phyloP scores from a whole-genome alignment of 2,888 invertebrate genomes.

The Therioaphis trifolii region DNA sequence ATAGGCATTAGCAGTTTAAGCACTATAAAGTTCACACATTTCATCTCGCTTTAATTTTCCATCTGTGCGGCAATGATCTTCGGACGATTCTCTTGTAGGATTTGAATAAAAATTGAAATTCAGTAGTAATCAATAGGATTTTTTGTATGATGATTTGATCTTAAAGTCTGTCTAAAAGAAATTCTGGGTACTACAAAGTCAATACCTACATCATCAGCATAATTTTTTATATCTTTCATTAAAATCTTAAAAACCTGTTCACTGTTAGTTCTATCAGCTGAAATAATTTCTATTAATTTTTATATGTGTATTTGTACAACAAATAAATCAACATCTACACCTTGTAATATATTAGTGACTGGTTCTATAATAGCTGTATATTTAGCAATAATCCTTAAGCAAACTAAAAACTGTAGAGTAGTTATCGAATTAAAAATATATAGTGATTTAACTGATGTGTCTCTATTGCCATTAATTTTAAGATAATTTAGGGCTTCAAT shows the following conservation, averaged over 20 bases:
- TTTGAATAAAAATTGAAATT: too few relatives aligned
- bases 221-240: too few relatives aligned
- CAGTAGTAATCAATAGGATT: too few relatives aligned
- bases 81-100: too few relatives aligned
- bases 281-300: background rate
- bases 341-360: background rate
- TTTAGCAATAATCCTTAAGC: background rate
- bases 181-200: too few relatives aligned
- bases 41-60: too few relatives aligned
- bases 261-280: background rate
- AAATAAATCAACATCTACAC: background rate
- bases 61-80: too few relatives aligned
- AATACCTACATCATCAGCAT: too few relatives aligned
- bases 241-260: background rate
- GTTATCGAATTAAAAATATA: background rate
- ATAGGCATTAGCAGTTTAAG: too few relatives aligned
- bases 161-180: too few relatives aligned
- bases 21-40: too few relatives aligned
- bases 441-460: background rate
- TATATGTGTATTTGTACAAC: background rate
- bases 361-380: background rate
- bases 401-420: slow-evolving; percentile 1
- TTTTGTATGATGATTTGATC: too few relatives aligned
- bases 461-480: background rate
- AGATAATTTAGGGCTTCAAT: background rate